Evolutionary conservation across 2,113 vertebrate species (phyloP).

Genomic region (Laticauda laticaudata): DNA sequence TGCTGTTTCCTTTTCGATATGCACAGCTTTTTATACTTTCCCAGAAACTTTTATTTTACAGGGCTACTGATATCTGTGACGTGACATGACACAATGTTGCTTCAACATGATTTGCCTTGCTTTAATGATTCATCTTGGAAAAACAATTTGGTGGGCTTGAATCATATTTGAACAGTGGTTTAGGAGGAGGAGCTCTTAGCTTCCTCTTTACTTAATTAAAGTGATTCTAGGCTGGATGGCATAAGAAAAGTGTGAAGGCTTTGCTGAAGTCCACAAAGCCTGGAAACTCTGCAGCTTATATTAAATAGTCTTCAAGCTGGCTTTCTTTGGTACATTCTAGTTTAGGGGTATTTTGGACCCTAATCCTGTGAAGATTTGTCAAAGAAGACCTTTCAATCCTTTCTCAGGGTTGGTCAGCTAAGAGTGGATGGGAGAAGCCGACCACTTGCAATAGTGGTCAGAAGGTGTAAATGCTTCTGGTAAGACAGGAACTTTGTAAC

Average conservation of each 20-base stretch:
- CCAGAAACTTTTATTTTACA: neutral
- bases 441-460: neutral
- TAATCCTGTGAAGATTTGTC: neutral
- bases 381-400: neutral
- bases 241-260: neutral
- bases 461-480: neutral
- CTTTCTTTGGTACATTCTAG: neutral
- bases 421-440: neutral
- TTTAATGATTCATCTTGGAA: neutral
- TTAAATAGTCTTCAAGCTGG: neutral
- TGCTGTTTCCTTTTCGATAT: neutral
- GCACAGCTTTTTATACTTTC: neutral
- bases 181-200: neutral
- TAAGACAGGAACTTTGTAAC: neutral
- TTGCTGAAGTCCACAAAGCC: neutral
- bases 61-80: neutral
- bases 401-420: neutral
- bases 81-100: neutral
- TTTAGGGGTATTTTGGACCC: neutral
- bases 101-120: neutral
- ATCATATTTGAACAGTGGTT: neutral
- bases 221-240: neutral
- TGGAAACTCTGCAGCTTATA: neutral
- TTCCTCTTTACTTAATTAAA: neutral
- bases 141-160: neutral